Base-by-base conservation (phyloP, 2,888 invertebrate genomes). In the Neocrepidodera transversa region DNA sequence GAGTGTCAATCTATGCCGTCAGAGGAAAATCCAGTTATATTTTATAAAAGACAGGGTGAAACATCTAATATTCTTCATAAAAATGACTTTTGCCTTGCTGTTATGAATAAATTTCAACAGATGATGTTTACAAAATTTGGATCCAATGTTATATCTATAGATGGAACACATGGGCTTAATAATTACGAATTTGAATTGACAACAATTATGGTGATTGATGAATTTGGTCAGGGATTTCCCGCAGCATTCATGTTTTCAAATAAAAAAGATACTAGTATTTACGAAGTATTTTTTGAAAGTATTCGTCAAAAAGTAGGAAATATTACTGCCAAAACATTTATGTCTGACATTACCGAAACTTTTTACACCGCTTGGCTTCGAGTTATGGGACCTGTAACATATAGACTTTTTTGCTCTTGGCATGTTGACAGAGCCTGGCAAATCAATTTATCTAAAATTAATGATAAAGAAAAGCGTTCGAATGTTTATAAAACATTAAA, bases 191-290 rank as follows among this genome's bases (percentile, higher is more conserved):
- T 35, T 14, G 28, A 28, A 28, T 28, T 28, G 10, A 28, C 28
- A 28, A n/a, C n/a, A n/a, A 28, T 35, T 35, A 23, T 45, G 42
- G 45, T 45, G 16, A 26, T 45, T 26, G n/a, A 45, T 26, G 23
- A 45, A 23, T 20, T 45, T 45, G 45, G 45, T 4, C 23, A 45
- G 13, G 45, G 45, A 45, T 45, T 45, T 26, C 11, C 23, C 10
- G 45, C 26, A 26, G 26, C 45, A 26, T 45, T 45, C 23, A 45
- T 45, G 23, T 45, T 45, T 13, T 45, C 45, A 7, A 45, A 45
- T 45, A 45, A 26, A 23, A 45, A 45, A 45, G 6, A 45, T 23
- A 45, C 26, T n/a, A 13, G 23, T 45, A 26, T 45, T 45, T 45
- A 45, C 17, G 2, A 45, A 45, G 23, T 45, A 14, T 47, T 26